Evolutionary conservation across 2,888 invertebrate species (phyloP).

Genomic region (Meliscaeva auricollis): DNA sequence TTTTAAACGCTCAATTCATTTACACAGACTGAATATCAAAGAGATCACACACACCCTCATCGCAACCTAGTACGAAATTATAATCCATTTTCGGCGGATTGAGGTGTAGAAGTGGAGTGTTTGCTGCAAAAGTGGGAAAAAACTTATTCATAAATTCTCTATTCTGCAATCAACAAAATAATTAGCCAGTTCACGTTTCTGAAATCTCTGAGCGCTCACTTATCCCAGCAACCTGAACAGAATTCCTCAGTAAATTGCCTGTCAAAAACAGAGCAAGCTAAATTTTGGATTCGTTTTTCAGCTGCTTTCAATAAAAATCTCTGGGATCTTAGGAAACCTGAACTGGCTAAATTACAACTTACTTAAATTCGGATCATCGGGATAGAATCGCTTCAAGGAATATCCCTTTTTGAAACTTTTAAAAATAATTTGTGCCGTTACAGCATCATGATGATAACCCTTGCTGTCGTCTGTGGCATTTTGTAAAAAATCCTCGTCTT

Average conservation of each 20-base stretch:
- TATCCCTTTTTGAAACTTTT: constrained; percentile 80
- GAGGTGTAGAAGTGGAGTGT: constrained; percentile 81
- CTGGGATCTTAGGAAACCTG: too few species aligned
- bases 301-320: too few species aligned
- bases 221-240: too few species aligned
- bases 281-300: too few species aligned
- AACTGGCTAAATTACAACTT: too few species aligned
- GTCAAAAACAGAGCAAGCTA: too few species aligned
- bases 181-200: too few species aligned
- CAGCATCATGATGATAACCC: constrained; percentile 79
- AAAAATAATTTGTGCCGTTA: constrained; percentile 82
- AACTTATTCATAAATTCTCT: not conserved
- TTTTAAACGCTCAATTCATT: not conserved
- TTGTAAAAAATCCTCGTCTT: constrained; percentile 70
- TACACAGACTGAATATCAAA: constrained; percentile 81
- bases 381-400: constrained; percentile 81
- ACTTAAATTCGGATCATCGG: constrained; percentile 82
- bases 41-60: constrained; percentile 83
- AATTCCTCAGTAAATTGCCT: too few species aligned
- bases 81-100: constrained; percentile 82
- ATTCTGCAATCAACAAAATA: not conserved
- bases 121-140: constrained; percentile 78
- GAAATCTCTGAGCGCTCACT: too few species aligned
- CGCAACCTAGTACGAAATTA: constrained; percentile 80
- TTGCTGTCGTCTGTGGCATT: constrained; percentile 78